Base-by-base conservation (phyloP, 2,888 invertebrate species). In the Uloborus plumipes region DNA sequence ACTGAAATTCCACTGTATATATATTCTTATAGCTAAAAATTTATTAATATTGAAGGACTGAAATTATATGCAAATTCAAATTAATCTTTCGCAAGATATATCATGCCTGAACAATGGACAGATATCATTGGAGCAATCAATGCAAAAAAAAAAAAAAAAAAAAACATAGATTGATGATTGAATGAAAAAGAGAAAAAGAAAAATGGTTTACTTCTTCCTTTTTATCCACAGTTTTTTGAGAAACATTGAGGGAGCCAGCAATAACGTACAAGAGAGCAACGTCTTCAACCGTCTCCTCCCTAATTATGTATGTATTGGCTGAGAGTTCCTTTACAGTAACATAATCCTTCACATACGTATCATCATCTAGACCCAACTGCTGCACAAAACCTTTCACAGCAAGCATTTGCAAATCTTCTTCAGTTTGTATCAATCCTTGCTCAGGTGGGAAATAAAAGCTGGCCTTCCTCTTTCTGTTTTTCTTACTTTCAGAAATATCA, bases 221-320 rank as follows among this genome's bases (percentile, higher is more conserved):
- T 0, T 92, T 89, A 84, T 91, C 90, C 13, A 90, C 88, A 65
- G 89, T 88, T 89, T 91, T 90, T 88, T 98, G 98, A 1, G 95
- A 94, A n/a, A 98, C 94, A 71, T 93, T 91, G 86, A 98, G 89
- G 0, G 94, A 93, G 2, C 98, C 98, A 1, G 94, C 94, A 85
- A 98, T 91, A 0, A 98, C 92, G 87, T 95, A 97, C 69, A 96
- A 93, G 84, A 98, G 90, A 26, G 95, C 95, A 51, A 95, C 94
- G 89, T 98, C 97, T 94, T 96, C 87, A 53, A 83, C 67, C 4
- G 77, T 70, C 53, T 85, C 86, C 78, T 86, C 86, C 7, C 87
- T 85, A 16, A 85, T 80, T 14, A 86, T 70, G 70, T 82, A 85
- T 20, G 74, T 78, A 62, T 79, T 82, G 3, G 84, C 65, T 53